Evolutionary conservation across 30 jellyfish, hydroid and myxozoan species (phyloP).

Genomic region (Mastigias papua): DNA sequence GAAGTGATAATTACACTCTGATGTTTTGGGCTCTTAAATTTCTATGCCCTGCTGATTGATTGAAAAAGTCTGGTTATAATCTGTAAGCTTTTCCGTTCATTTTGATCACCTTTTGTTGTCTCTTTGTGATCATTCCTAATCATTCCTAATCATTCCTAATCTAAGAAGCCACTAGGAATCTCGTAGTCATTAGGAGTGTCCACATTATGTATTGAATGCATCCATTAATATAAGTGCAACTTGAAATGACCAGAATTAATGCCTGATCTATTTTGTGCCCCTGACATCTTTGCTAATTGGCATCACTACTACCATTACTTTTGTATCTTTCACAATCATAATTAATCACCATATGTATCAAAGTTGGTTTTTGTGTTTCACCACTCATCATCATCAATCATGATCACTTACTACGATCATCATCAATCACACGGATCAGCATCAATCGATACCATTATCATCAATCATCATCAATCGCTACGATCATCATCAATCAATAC

Average conservation of each 20-base stretch:
- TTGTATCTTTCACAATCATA: neutral
- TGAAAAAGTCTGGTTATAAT: conserved; percentile 13
- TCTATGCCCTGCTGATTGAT: conserved; percentile 26
- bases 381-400: conserved; percentile 1
- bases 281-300: neutral
- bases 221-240: too few species aligned
- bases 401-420: too few species aligned
- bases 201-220: too few species aligned
- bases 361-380: neutral
- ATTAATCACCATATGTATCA: neutral
- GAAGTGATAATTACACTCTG: conserved; percentile 61
- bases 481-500: conserved; percentile 2
- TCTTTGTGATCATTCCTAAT: too few species aligned
- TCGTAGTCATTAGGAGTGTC: too few species aligned
- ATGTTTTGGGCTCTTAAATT: conserved; percentile 11
- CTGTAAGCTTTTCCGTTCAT: conserved; percentile 1
- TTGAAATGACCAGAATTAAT: too few species aligned
- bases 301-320: neutral
- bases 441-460: neutral
- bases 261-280: too few species aligned
- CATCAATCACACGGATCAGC: too few species aligned
- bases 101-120: too few species aligned
- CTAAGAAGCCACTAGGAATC: too few species aligned
- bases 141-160: neutral
- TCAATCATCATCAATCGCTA: conserved; percentile 12